Conservation (phyloP, 2,113 vertebrate species). For the Agapornis roseicollis region DNA sequence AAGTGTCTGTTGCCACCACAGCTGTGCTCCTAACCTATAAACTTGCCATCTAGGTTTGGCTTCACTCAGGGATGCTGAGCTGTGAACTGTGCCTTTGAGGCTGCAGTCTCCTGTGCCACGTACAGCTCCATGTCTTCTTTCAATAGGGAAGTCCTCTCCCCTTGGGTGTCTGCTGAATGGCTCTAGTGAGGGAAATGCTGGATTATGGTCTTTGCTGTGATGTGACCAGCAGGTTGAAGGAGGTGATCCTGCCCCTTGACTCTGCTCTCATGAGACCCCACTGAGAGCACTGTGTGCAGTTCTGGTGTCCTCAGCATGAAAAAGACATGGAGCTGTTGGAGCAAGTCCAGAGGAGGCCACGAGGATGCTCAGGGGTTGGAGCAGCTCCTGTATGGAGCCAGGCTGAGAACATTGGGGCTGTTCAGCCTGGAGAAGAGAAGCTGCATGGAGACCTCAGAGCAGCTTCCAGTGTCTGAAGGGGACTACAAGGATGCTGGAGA, state of each 20-base stretch:
- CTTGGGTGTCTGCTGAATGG: accelerated
- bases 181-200: neutral
- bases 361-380: neutral
- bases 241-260: neutral
- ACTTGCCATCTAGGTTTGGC: neutral
- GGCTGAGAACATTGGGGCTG: neutral
- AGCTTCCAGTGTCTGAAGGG: no score
- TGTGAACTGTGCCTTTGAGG: neutral
- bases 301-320: neutral
- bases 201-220: accelerated
- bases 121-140: accelerated
- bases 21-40: neutral
- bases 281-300: neutral
- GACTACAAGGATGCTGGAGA: no score
- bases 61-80: neutral
- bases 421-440: neutral
- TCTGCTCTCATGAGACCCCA: neutral
- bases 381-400: neutral
- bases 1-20: neutral
- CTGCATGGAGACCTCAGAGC: no score
- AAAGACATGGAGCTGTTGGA: neutral
- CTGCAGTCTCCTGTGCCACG: neutral
- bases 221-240: neutral
- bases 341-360: neutral
- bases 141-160: neutral